Evolutionary conservation across 2,797 vertebrate genomes (phyloP).

Genomic region (Sardinella longiceps): DNA sequence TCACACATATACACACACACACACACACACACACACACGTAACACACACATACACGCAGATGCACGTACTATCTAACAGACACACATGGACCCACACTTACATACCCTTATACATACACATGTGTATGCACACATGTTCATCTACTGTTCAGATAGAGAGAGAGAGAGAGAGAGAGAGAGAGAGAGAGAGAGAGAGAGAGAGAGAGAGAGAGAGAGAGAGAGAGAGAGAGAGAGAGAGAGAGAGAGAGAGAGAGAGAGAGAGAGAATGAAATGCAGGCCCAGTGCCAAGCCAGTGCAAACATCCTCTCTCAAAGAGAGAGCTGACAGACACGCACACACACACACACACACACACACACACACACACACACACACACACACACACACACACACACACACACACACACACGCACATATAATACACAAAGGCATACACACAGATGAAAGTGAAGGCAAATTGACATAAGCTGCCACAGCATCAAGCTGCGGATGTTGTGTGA

Average conservation of each 20-base stretch:
- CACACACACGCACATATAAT: not conserved
- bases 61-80: not conserved
- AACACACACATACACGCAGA: not conserved
- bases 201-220: not conserved
- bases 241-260: not conserved
- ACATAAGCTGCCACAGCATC: too few relatives aligned
- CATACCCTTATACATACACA: not conserved
- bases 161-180: not conserved
- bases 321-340: not conserved
- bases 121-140: not conserved
- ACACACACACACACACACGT: conserved; percentile 2
- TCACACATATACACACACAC: not conserved
- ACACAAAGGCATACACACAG: not conserved
- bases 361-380: not conserved
- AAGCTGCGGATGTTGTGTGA: not conserved
- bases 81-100: not conserved
- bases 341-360: not conserved
- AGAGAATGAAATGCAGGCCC: conserved; percentile 14
- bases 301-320: not conserved
- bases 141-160: not conserved
- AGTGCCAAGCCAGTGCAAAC: conserved; percentile 17
- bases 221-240: not conserved
- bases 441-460: not conserved
- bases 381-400: not conserved
- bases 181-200: not conserved